Base-by-base conservation (phyloP, 2,888 invertebrate species). In the Chrysolina oricalcia region DNA sequence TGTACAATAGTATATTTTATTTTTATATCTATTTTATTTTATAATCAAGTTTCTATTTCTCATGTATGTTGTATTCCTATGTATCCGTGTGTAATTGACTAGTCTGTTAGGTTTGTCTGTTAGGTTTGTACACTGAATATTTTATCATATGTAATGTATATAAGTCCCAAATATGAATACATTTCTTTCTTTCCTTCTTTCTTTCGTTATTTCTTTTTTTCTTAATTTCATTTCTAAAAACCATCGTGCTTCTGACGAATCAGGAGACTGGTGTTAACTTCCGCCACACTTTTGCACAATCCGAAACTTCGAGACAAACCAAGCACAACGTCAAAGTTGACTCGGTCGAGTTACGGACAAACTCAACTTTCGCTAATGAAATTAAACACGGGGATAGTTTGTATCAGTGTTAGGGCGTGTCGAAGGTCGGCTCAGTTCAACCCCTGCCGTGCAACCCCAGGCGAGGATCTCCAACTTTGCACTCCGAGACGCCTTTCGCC, bases 361-460 rank as follows among this genome's bases (percentile, higher is more conserved):
- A 77, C 73, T 77, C 73, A 72, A 74, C 76, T 79, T 76, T 76
- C 65, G 68, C 72, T 76, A 79, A 79, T 77, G 74, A 72, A 79
- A 79, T 79, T 79, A 77, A 77, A 77, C 75, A 74, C 62, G 50
- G 59, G 56, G 71, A 69, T 77, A 75, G 79, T 79, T 75, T 70
- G 77, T 76, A 78, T 76, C 76, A 78, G 76, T 72, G 79, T 77
- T 53, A 40, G 75, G 79, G 76, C 75, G 79, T 77, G 75, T 73
- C 77, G 59, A 70, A 62, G 69, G 74, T 74, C 56, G 71, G 50
- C 15, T 50, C 17, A 70, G 68, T 40, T 53, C 63, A 53, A 71
- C 68, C 68, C 70, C 62, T 35, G 68, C 70, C 74, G 50, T 70
- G 5, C 48, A 50, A 66, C 74, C 56, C 69, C 17, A 59, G 23